A percentile compares a stretch with the other conserved stretches of the same genome.
Evolutionary conservation across 92 coral and sea anemone species (phyloP).

Genomic region (Hydrozoanthus gracilis): DNA sequence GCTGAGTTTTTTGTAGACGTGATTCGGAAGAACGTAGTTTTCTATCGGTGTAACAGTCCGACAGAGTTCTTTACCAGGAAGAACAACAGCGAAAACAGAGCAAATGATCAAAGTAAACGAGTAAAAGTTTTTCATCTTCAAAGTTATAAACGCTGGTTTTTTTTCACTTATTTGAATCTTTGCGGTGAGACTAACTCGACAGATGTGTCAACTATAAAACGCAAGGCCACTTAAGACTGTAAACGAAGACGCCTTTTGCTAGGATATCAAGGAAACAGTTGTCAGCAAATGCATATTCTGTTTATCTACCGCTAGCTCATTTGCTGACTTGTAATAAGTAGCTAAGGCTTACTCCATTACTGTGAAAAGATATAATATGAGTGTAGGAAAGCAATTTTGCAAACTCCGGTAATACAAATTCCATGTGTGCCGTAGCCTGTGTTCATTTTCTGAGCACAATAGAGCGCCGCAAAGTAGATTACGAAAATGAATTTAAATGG

Average conservation of each 20-base stretch:
- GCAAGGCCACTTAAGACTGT: no score
- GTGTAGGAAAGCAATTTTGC: no score
- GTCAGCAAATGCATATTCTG: neutral
- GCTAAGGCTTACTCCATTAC: no score
- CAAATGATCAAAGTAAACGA: neutral
- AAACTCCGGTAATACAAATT: no score
- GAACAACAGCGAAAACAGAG: neutral
- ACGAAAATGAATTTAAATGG: no score
- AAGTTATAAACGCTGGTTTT: neutral
- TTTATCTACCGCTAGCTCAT: neutral
- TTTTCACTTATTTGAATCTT: neutral
- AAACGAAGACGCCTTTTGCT: neutral
- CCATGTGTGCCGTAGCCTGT: no score
- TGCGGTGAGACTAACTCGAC: neutral
- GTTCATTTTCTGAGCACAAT: no score
- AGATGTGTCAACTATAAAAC: neutral
- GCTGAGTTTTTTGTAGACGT: neutral
- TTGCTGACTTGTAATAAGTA: neutral
- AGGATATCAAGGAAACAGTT: neutral
- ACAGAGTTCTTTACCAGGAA: neutral
- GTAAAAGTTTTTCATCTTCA: neutral
- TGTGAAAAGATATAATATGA: no score
- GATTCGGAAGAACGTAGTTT: neutral
- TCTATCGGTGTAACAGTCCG: constrained; percentile 6
- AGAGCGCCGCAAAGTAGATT: no score